Evolutionary conservation across 1,140 invertebrate genomes (phyloP).

Genomic region (Venustaconcha ellipsiformis): DNA sequence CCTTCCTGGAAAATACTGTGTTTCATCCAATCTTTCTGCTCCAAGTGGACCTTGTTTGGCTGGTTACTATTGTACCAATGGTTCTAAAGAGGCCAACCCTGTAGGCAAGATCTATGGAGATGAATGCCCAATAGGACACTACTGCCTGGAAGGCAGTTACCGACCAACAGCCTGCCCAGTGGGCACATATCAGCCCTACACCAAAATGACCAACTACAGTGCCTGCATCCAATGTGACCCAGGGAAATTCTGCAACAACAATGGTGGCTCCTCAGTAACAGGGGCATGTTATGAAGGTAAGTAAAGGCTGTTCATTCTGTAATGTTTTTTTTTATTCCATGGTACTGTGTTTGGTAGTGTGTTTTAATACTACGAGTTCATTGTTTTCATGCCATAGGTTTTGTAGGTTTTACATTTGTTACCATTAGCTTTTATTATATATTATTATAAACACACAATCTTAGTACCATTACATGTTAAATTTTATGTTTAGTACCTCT

Average conservation of each 20-base stretch:
- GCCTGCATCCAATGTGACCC: constrained; percentile 59
- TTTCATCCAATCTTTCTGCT: constrained; percentile 47
- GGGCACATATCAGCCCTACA: constrained; percentile 62
- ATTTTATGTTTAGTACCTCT: too few species aligned
- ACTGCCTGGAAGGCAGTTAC: constrained; percentile 57
- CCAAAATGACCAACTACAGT: constrained; percentile 40
- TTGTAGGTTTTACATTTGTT: too few species aligned
- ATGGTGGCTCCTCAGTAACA: constrained; percentile 41
- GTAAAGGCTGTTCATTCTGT: background rate
- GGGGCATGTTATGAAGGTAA: constrained; percentile 52
- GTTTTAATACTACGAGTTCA: too few species aligned
- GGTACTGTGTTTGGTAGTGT: too few species aligned
- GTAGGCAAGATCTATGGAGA: constrained; percentile 59
- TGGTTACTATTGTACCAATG: constrained; percentile 63
- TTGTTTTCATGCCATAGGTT: too few species aligned
- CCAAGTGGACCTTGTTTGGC: constrained; percentile 58
- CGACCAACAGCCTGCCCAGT: constrained; percentile 54
- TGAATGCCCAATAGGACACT: constrained; percentile 60
- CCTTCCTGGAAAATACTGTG: constrained; percentile 61
- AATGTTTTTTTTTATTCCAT: too few species aligned
- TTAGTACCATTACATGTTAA: too few species aligned
- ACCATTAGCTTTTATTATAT: too few species aligned
- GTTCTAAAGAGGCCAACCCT: constrained; percentile 59
- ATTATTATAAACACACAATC: too few species aligned
- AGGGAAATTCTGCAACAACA: constrained; percentile 57